A percentile compares a stretch with the other conserved stretches of the same genome.
Evolutionary conservation across 2,113 vertebrate species (phyloP).

Genomic region (Ageneiosus marmoratus): DNA sequence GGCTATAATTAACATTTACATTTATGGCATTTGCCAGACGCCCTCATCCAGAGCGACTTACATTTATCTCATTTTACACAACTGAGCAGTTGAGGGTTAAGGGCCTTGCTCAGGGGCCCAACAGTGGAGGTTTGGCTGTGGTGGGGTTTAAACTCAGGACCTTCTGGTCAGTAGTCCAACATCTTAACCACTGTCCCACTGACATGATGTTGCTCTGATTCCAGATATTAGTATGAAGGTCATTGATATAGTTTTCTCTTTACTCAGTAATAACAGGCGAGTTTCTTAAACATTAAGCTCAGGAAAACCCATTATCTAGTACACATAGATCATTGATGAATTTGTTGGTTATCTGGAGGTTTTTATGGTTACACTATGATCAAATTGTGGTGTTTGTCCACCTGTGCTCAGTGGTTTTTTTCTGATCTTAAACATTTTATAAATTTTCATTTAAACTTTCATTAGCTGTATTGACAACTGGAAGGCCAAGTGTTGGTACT

Average conservation of each 20-base stretch:
- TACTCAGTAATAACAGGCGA: not conserved
- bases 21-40: too few relatives aligned
- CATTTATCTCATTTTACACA: too few relatives aligned
- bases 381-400: not conserved
- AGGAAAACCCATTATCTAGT: not conserved
- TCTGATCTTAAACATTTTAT: not conserved
- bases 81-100: too few relatives aligned
- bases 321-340: not conserved
- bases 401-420: conserved; percentile 3
- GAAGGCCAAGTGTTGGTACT: not conserved
- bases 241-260: not conserved
- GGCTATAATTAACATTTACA: not conserved
- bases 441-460: not conserved
- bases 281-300: not conserved
- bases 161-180: too few relatives aligned
- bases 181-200: too few relatives aligned
- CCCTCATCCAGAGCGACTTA: too few relatives aligned
- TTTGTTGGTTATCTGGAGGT: not conserved
- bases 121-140: too few relatives aligned
- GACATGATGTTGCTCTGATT: not conserved
- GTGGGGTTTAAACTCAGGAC: too few relatives aligned
- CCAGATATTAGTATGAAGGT: not conserved
- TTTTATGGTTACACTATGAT: not conserved
- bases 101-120: too few relatives aligned
- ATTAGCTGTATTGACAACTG: not conserved